Base-by-base conservation (phyloP, 2,797 vertebrate genomes). In the Hirundo rustica region DNA sequence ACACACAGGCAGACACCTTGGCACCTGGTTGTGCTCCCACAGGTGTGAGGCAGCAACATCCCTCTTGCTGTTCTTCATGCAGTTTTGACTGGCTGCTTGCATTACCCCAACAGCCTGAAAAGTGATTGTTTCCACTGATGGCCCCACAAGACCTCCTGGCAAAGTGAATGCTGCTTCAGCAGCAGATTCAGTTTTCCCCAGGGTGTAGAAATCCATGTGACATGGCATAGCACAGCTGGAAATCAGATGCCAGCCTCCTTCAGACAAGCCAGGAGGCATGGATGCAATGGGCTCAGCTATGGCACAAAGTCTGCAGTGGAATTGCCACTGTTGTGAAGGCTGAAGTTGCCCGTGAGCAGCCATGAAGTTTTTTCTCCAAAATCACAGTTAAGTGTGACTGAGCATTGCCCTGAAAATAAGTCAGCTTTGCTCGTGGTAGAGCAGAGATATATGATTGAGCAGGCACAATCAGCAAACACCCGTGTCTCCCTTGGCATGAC, bases 231-330 rank as follows among this genome's bases (percentile, higher is more conserved):
- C 19, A 16, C n/a, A 16, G 38, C n/a, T 47, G 32, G 48, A 26
- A 29, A 21, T 34, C 5, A 12, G 16, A 21, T 2, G 2, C 65
- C 44, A 58, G 26, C 45, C 48, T 84, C 54, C 85, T 47, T 57
- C 54, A 54, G 67, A 48, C 10, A 19, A 16, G 22, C 22, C 44
- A 45, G 10, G 38, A 13, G 30, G 27, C 25, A 3, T 0, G 5
- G 42, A 5, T 3, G 2, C 8, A 54, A 40, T 0, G 0, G 19
- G 40, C 25, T 32, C 1, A 0, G 30, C 50, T 79, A 4, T 44
- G 23, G 67, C 50, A 53, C 11, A 0, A 30, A 61, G 36, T 34
- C 21, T 20, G 42, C 38, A 61, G 36, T 1, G n/a, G 51, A 50
- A 68, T 23, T 3, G 7, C 50, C 3, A 1, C 53, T 3, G 2